Evolutionary conservation across 2,888 invertebrate species (phyloP).

Genomic region (Perdita meconis): DNA sequence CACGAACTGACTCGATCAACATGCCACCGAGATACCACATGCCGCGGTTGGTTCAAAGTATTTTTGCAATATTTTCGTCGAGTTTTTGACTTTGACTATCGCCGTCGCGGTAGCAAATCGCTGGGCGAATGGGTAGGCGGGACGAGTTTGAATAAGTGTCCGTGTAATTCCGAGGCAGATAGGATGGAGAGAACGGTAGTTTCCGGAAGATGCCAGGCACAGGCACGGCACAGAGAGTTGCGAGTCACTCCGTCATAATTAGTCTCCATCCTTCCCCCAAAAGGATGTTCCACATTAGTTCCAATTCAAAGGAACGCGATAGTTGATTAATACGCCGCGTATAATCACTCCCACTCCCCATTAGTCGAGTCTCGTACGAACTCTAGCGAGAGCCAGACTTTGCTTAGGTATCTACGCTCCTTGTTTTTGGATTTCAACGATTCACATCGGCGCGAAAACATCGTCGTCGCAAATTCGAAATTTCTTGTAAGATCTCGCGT

Average conservation of each 20-base stretch:
- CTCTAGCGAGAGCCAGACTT: conserved; percentile 38
- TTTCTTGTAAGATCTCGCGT: conserved; percentile 16
- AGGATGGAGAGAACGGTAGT: conserved; percentile 4
- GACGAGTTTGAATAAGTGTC: background rate
- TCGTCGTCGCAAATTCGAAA: background rate
- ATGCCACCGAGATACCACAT: conserved; percentile 16
- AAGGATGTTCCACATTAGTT: conserved; percentile 64
- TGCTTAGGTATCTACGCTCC: background rate
- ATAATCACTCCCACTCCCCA: conserved; percentile 63
- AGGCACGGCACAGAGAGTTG: conserved; percentile 56
- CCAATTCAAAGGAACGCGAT: conserved; percentile 69
- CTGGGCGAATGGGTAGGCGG: background rate
- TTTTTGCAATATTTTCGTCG: background rate
- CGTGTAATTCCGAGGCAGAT: conserved; percentile 4
- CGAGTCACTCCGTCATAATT: conserved; percentile 71
- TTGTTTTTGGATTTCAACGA: background rate
- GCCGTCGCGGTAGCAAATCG: too few species aligned
- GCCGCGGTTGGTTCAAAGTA: background rate
- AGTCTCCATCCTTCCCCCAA: conserved; percentile 62
- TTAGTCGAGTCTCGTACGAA: conserved; percentile 43
- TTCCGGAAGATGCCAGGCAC: conserved; percentile 41
- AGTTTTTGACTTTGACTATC: too few species aligned
- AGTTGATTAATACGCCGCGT: conserved; percentile 67
- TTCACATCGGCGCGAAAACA: background rate
- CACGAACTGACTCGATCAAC: conserved; percentile 41